Evolutionary conservation across 1,140 invertebrate species (phyloP).

Genomic region (Tribolium castaneum): DNA sequence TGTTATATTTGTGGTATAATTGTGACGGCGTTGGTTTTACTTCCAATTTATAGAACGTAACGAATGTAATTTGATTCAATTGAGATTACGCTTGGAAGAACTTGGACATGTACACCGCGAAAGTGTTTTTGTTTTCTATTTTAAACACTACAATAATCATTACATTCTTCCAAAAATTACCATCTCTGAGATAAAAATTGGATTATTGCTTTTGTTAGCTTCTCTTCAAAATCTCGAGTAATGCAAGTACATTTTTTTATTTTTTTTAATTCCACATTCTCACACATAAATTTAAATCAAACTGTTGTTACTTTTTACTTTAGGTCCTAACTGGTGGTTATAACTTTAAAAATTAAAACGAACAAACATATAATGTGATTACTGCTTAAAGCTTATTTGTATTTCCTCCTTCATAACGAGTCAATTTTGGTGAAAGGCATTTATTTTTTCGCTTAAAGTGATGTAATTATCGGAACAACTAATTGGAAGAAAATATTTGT

Average conservation of each 20-base stretch:
- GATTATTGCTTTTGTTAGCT: too few relatives aligned
- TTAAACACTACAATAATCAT: background rate
- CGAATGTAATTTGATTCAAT: conserved; percentile 38
- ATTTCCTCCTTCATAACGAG: background rate
- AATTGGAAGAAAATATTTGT: background rate
- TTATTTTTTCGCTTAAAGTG: background rate
- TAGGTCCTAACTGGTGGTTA: too few relatives aligned
- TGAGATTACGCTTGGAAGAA: conserved; percentile 31
- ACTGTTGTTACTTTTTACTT: too few relatives aligned
- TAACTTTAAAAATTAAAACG: background rate
- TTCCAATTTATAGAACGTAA: conserved; percentile 41
- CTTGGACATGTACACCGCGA: conserved; percentile 24
- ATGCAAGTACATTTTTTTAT: too few relatives aligned
- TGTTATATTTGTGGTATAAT: conserved; percentile 21
- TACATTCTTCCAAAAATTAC: too few relatives aligned
- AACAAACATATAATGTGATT: background rate
- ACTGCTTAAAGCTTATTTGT: background rate
- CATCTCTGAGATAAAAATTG: too few relatives aligned
- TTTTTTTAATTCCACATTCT: too few relatives aligned
- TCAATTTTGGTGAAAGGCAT: background rate
- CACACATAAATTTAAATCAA: too few relatives aligned
- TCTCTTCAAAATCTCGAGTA: too few relatives aligned
- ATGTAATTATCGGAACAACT: background rate
- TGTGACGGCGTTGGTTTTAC: conserved; percentile 20
- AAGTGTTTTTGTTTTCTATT: conserved; percentile 29